These are phyloP conservation scores for Stylophora pistillata DNA, from an alignment of 64 coral and sea anemone species.

Conservation along the genomic window DNA sequence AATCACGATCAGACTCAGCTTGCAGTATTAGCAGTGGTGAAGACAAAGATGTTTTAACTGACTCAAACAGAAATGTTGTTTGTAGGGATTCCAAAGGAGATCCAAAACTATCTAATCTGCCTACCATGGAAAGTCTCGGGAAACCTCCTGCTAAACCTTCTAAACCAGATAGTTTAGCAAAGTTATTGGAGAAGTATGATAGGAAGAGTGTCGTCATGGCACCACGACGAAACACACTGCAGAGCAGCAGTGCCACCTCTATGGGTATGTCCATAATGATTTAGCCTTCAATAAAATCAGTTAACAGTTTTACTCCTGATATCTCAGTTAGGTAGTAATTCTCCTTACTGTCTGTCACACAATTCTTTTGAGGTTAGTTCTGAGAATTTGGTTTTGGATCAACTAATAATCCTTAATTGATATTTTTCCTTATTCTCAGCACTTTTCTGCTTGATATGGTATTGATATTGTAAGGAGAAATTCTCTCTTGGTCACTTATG, in stretches of 20 bases:
- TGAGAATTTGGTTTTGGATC: too few relatives aligned
- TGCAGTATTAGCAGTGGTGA: not conserved
- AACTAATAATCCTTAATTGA: too few relatives aligned
- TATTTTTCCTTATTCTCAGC: too few relatives aligned
- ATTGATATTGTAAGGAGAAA: too few relatives aligned
- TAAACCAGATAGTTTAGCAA: not conserved
- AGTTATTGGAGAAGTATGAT: not conserved
- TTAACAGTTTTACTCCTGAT: too few relatives aligned
- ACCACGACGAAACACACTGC: not conserved
- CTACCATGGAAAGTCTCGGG: constrained; percentile 64
- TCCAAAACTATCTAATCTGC: constrained; percentile 28
- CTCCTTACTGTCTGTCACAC: too few relatives aligned
- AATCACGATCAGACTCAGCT: not conserved
- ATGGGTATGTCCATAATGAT: not conserved
- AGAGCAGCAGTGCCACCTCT: not conserved
- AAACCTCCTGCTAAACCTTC: not conserved
- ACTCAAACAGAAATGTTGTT: constrained; percentile 28
- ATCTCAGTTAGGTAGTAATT: too few relatives aligned
- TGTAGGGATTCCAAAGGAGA: not conserved
- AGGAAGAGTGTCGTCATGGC: constrained; percentile 14
- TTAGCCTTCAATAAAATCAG: not conserved
- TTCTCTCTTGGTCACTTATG: too few relatives aligned
- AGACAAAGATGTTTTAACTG: constrained; percentile 7
- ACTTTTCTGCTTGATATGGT: too few relatives aligned
- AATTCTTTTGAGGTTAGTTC: too few relatives aligned